Evolutionary conservation across 2,113 vertebrate genomes (phyloP).

Genomic region (Gobio gobio): DNA sequence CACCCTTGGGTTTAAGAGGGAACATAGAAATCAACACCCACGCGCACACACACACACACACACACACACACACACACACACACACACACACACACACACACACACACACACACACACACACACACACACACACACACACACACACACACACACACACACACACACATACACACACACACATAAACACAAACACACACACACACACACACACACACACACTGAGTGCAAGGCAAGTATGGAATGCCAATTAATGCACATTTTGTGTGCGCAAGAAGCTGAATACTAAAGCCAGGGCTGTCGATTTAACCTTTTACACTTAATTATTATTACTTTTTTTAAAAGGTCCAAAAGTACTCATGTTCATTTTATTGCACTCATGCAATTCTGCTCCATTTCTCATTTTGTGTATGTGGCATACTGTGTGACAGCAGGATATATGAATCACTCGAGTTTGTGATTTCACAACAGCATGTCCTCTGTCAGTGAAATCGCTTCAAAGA

Average conservation of each 20-base stretch:
- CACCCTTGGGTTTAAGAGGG: constrained; percentile 37
- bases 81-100: neutral
- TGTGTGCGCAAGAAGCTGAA: neutral
- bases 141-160: neutral
- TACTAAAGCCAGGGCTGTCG: neutral
- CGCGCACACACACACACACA: neutral
- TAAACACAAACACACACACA: constrained; percentile 33
- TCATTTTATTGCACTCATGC: too few species aligned
- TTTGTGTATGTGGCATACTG: neutral
- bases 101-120: neutral
- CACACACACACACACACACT: neutral
- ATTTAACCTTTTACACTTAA: neutral
- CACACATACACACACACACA: too few species aligned
- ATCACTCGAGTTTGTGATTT: constrained; percentile 35
- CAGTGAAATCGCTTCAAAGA: constrained; percentile 17
- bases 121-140: constrained; percentile 22
- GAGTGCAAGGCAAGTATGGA: neutral
- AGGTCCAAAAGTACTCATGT: too few species aligned
- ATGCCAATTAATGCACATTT: constrained; percentile 34
- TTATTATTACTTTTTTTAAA: neutral
- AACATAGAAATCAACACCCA: constrained; percentile 27
- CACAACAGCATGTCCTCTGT: neutral
- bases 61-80: constrained; percentile 25
- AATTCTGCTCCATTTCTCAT: neutral
- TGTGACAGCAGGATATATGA: constrained; percentile 7